A percentile compares a stretch with the other conserved stretches of the same genome.
Conservation (phyloP, 1,140 invertebrate species). For the Bactericera cockerelli region DNA sequence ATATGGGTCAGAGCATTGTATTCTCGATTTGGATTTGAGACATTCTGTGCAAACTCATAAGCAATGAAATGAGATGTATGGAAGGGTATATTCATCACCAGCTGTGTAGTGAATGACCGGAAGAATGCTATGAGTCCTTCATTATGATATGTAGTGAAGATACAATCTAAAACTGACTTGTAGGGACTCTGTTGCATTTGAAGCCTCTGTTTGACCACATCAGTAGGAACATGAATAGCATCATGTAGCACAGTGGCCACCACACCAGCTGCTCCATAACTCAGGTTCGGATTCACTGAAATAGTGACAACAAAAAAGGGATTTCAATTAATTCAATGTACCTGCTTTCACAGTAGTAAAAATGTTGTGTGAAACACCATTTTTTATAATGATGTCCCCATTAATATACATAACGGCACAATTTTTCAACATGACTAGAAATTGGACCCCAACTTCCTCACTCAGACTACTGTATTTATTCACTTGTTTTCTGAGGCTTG, state of each 20-base stretch:
- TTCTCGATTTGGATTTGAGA: constrained; percentile 59
- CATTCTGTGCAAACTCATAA: constrained; percentile 80
- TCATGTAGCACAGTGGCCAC: constrained; percentile 90
- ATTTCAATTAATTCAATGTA: too few relatives aligned
- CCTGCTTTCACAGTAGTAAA: too few relatives aligned
- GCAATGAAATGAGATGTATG: constrained; percentile 90
- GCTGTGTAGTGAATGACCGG: constrained; percentile 86
- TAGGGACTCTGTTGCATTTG: constrained; percentile 97
- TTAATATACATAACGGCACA: too few relatives aligned
- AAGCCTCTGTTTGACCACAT: constrained; percentile 97
- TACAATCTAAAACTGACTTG: constrained; percentile 64
- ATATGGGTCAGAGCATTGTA: constrained; percentile 86
- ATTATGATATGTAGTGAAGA: constrained; percentile 51
- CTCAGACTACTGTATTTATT: too few relatives aligned
- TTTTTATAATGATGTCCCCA: too few relatives aligned
- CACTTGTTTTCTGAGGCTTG: too few relatives aligned
- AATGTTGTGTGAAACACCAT: too few relatives aligned
- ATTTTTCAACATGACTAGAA: too few relatives aligned
- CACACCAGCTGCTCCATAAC: constrained; percentile 43
- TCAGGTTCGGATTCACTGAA: neutral
- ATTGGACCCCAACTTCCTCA: too few relatives aligned
- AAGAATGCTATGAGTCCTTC: constrained; percentile 94
- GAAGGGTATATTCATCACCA: constrained; percentile 97
- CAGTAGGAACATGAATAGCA: constrained; percentile 95
- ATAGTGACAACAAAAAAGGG: too few relatives aligned